Evolutionary conservation across 2,797 vertebrate genomes (phyloP).

Genomic region (Coreius guichenoti): DNA sequence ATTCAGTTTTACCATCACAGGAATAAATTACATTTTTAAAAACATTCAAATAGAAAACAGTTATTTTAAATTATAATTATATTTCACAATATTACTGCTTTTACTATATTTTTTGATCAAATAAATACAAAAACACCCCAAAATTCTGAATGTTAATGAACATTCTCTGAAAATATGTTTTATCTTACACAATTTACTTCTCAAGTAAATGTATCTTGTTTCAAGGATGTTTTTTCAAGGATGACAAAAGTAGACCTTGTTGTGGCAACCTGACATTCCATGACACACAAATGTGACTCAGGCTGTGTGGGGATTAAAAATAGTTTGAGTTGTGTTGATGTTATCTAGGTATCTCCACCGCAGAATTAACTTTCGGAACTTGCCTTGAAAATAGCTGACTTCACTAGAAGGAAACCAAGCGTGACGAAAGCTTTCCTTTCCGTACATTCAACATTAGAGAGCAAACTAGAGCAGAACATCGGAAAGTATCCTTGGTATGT

Average conservation of each 20-base stretch:
- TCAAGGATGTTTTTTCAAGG: neutral
- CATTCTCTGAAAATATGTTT: neutral
- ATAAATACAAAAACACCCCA: neutral
- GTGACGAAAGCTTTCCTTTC: conserved; percentile 20
- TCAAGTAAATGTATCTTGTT: neutral
- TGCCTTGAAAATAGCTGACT: neutral
- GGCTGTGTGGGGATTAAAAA: neutral
- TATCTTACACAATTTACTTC: neutral
- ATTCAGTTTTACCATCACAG: neutral
- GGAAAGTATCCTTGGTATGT: conserved; percentile 14
- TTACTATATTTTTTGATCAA: neutral
- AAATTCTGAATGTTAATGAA: neutral
- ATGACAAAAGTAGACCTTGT: neutral
- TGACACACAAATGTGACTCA: conserved; percentile 15
- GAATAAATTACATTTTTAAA: neutral
- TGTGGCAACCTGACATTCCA: conserved; percentile 5
- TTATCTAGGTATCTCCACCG: neutral
- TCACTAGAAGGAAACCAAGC: neutral
- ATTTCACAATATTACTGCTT: neutral
- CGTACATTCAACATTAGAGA: conserved; percentile 8
- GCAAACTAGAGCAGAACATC: neutral
- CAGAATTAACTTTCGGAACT: neutral
- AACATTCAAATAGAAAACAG: neutral
- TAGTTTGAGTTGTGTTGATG: neutral
- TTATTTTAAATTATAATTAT: neutral